Base-by-base conservation (phyloP, 2,888 invertebrate genomes). In the Timandra comae region DNA sequence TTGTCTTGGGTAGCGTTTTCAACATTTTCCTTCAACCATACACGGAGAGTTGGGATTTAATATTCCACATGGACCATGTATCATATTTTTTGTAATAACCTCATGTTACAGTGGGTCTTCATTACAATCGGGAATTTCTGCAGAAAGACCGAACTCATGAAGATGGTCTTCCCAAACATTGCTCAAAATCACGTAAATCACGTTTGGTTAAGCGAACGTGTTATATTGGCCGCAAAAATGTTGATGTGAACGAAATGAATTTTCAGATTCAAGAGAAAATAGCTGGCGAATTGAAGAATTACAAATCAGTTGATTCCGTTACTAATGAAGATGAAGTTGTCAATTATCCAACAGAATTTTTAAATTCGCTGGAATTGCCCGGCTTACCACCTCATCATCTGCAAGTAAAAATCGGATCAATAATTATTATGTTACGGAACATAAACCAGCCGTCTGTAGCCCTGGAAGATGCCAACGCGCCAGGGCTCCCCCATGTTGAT, bases 301-400 rank as follows among this genome's bases (percentile, higher is more conserved):
- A 46, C 27, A 61, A 61, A 60, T 65, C 61, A 40, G 43, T 61
- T 44, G 49, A 54, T 38, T 29, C 46, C 2, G 49, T 29, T 33
- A 56, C 42, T 35, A 54, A 57, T 22, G 35, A 51, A 40, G 49
- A 59, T 54, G 61, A 59, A 29, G 50, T 45, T 2, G 50, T 53
- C 21, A 58, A 59, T 48, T 63, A 57, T 56, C 59, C 59, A 30
- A 12, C 45, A 7, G 56, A 61, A 44, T 58, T 57, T 56, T 58
- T 59, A 46, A 60, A 59, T 16, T 58, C 52, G 1, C 33, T 60
- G 41, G 50, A 59, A 11, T 40, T 53, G 31, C 50, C 51, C 12
- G 55, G 56, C 39, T 36, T 58, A 21, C 55, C 54, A 46, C 52
- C 56, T 22, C 53, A 60, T 22, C 56, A 54, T 54, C 39, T 58